Evolutionary conservation across 2,113 vertebrate genomes (phyloP), one percentile per base, ranked within the genome.

Genomic region (Eleginops maclovinus): DNA sequence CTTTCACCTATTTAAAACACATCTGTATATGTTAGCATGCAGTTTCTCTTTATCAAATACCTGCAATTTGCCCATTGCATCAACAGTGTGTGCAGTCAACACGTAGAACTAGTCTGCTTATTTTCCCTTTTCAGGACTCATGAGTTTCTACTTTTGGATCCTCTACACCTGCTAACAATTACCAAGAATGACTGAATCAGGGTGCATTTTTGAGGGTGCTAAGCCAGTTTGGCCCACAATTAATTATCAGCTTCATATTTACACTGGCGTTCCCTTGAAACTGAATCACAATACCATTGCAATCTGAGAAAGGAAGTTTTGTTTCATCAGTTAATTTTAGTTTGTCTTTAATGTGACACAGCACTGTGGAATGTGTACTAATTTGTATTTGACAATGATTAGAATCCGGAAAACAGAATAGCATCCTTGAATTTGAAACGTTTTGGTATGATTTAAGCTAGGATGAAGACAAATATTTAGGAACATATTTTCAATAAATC

Each of bases 141-240:
- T 58, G 58, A 46, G 31, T 86, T 81, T 86, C 72, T 76, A 79
- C 68, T 86, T 80, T 62, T 60, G 44, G 62, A 68, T 15, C 12
- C 22, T 64, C 26, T 21, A 61, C 74, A 85, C 61, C 84, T 81
- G 68, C 86, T 65, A 67, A 63, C 12, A 77, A 85, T 77, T 86
- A 77, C 51, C 54, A 67, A 83, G 36, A 87, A 58, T 43, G 60
- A 71, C 67, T 67, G 51, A 81, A 82, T 76, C 50, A 65, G 50
- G 76, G 41, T 71, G 49, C 63, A 43, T 58, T 67, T 63, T 4
- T 44, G 2, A 55, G 16, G 36, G 4, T 66, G 54, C 56, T 55
- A 11, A 13, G 16, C 28, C 47, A 77, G 65, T 68, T 24, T 26
- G 60, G 22, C 31, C 47, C 26, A 47, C 16, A 3, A 58, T 22